A percentile compares a stretch with the other conserved stretches of the same genome.
These are phyloP conservation scores for Elysia crispata DNA, from an alignment of 2,888 invertebrate species.

Conservation along the genomic window DNA sequence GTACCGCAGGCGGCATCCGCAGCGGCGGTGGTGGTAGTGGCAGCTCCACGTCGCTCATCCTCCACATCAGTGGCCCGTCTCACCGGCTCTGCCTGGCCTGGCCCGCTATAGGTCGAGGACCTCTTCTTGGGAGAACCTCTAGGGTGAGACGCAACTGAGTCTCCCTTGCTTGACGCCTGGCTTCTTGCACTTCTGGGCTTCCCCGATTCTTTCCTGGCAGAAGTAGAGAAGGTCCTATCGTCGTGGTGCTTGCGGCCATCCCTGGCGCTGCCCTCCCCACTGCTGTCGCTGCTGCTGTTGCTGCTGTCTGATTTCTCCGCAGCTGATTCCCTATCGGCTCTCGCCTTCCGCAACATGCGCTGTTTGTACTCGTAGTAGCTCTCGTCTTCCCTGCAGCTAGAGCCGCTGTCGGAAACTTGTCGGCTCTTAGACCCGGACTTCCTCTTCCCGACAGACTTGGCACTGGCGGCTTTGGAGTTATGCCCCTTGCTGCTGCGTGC, in stretches of 20 bases:
- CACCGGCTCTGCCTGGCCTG: conserved; percentile 10
- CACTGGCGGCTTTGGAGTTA: too few relatives aligned
- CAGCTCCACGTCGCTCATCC: not conserved
- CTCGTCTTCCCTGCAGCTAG: not conserved
- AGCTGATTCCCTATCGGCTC: not conserved
- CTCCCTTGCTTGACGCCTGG: too few relatives aligned
- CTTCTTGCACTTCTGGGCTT: too few relatives aligned
- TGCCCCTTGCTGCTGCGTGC: too few relatives aligned
- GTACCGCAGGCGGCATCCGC: not conserved
- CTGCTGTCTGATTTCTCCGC: not conserved
- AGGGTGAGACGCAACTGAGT: too few relatives aligned
- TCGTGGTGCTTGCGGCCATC: not conserved
- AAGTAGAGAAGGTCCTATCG: too few relatives aligned
- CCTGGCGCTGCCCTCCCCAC: not conserved
- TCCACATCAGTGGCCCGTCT: too few relatives aligned
- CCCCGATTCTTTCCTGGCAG: too few relatives aligned
- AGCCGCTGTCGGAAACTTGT: not conserved
- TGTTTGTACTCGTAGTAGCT: conserved; percentile 36
- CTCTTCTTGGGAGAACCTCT: not conserved
- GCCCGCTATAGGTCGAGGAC: not conserved
- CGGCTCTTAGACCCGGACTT: not conserved
- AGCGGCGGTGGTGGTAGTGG: not conserved
- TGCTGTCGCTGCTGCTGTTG: not conserved
- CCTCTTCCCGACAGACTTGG: not conserved
- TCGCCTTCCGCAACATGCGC: conserved; percentile 22